Percentiles rank a stretch among this genome's conserved stretches.
Conservation (phyloP, 2,888 invertebrate species). For the Uropetala carovei region DNA sequence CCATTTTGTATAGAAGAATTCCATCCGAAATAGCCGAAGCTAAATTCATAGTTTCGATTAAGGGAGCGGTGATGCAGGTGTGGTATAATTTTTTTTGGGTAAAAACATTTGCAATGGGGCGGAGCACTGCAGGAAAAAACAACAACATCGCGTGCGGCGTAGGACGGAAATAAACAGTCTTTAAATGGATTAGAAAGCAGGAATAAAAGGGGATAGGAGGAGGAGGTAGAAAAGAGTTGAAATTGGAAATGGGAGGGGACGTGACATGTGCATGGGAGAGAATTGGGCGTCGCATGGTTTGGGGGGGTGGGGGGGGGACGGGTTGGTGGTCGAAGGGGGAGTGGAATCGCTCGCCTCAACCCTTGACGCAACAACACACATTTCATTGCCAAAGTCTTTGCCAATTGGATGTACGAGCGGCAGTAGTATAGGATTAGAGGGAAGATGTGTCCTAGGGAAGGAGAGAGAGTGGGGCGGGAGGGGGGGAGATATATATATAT, state of each 20-base stretch:
- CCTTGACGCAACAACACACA: constrained; percentile 57
- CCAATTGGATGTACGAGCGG: constrained; percentile 10
- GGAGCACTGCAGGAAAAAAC: background rate
- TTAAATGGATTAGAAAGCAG: background rate
- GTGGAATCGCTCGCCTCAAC: background rate
- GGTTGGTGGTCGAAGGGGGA: no score
- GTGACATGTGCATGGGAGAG: background rate
- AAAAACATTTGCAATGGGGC: background rate
- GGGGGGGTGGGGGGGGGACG: background rate
- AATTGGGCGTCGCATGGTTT: background rate
- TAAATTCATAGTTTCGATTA: no score
- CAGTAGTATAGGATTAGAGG: background rate
- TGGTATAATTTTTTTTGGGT: background rate
- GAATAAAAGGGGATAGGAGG: background rate
- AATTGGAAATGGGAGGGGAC: background rate
- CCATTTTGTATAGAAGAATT: no score
- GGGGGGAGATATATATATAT: no score
- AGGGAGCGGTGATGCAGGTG: background rate
- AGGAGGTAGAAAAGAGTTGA: background rate
- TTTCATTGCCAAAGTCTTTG: constrained; percentile 46
- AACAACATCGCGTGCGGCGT: background rate
- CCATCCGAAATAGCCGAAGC: no score
- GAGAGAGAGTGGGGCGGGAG: background rate
- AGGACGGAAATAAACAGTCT: background rate
- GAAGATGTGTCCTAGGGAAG: background rate